phyloP scores from a whole-genome alignment of 2,113 vertebrate genomes.

The Nibea coibor region DNA sequence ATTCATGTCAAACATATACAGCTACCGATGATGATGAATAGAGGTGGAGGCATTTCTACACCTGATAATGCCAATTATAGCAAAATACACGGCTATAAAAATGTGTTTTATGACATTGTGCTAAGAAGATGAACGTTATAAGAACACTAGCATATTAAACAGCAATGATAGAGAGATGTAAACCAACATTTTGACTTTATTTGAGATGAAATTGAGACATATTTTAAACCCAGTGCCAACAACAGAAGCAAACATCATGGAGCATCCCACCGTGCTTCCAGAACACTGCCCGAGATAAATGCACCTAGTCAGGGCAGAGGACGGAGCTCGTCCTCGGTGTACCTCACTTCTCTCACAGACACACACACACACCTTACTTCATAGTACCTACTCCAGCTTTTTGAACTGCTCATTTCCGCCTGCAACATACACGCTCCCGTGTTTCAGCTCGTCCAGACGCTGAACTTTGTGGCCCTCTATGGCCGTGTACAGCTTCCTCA shows the following conservation, averaged over 20 bases:
- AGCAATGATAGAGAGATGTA: not conserved
- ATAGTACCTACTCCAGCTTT: conserved; percentile 82
- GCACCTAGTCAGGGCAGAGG: not conserved
- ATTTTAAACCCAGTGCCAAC: not conserved
- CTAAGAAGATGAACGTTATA: no score
- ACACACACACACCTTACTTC: not conserved
- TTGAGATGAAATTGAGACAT: not conserved
- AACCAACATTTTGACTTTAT: not conserved
- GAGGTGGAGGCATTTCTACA: not conserved
- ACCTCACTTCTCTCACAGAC: not conserved
- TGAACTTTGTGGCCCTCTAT: conserved; percentile 71
- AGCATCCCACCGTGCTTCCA: not conserved
- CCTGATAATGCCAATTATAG: not conserved
- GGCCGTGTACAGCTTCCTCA: conserved; percentile 83
- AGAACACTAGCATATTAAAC: no score
- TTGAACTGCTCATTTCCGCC: conserved; percentile 84
- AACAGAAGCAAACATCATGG: not conserved
- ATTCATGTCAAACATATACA: not conserved
- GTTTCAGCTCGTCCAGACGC: conserved; percentile 71
- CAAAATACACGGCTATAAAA: no score
- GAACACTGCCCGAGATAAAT: not conserved
- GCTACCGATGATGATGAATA: not conserved
- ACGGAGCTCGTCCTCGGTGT: not conserved
- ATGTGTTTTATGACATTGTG: no score
- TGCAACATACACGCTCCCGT: conserved; percentile 81